Conservation (phyloP, 2,888 invertebrate genomes). For the Apeira syringaria region DNA sequence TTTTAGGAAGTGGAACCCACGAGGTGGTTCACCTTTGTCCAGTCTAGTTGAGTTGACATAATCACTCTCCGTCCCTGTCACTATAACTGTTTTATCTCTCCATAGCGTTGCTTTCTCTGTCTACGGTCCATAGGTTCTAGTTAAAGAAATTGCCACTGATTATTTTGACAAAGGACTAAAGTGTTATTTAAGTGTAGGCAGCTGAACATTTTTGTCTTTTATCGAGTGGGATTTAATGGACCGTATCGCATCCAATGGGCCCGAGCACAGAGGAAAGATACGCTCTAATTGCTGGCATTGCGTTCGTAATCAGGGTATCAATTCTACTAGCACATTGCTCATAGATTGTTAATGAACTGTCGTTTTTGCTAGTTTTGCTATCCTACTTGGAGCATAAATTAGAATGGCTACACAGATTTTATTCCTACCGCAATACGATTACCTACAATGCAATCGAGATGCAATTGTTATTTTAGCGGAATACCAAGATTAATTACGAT, state of each 20-base stretch:
- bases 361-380: too few relatives aligned
- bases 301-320: slow-evolving; percentile 32
- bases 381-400: too few relatives aligned
- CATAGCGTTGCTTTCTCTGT: too few relatives aligned
- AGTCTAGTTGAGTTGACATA: slow-evolving; percentile 7
- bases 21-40: slow-evolving; percentile 34
- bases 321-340: too few relatives aligned
- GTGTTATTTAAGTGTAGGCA: not conserved
- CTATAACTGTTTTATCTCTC: not conserved
- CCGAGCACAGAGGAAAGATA: slow-evolving; percentile 36
- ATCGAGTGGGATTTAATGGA: slow-evolving; percentile 57
- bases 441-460: too few relatives aligned
- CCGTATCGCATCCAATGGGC: slow-evolving; percentile 55
- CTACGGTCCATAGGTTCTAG: not conserved
- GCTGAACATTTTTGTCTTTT: slow-evolving; percentile 47
- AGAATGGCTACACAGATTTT: too few relatives aligned
- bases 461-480: too few relatives aligned
- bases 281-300: slow-evolving; percentile 57
- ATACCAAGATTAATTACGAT: too few relatives aligned
- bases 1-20: slow-evolving; percentile 31
- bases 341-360: too few relatives aligned
- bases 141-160: not conserved
- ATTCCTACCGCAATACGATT: too few relatives aligned
- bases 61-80: slow-evolving; percentile 6
- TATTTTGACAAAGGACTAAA: slow-evolving; percentile 8